Evolutionary conservation across 1,140 invertebrate genomes (phyloP).

Genomic region (Drosophila guanche): DNA sequence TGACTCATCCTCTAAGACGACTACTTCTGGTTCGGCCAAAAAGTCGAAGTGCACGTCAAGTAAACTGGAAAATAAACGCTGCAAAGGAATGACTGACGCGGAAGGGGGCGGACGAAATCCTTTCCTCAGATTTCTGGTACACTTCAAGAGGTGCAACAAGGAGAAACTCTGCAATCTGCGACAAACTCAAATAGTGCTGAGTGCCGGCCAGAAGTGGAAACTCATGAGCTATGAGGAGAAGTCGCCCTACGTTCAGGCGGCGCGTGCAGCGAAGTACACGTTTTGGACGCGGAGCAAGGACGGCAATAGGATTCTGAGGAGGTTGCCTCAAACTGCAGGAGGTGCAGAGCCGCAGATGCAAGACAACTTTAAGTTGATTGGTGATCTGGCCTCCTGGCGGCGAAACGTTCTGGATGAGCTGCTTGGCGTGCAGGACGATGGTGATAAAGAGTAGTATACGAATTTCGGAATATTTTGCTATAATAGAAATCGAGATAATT

Average conservation of each 20-base stretch:
- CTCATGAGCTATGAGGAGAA: conserved; percentile 13
- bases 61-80: not conserved
- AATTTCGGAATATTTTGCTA: too few relatives aligned
- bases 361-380: conserved; percentile 1
- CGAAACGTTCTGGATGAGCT: not conserved
- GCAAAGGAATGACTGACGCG: too few relatives aligned
- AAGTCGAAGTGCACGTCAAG: not conserved
- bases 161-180: not conserved
- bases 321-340: not conserved
- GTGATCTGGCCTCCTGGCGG: conserved; percentile 25
- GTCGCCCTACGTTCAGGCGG: conserved; percentile 13
- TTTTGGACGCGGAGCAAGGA: conserved; percentile 16
- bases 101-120: conserved; percentile 28
- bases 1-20: not conserved
- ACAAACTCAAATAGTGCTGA: not conserved
- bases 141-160: conserved; percentile 21
- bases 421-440: not conserved
- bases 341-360: not conserved
- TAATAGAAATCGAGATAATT: too few relatives aligned
- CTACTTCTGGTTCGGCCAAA: not conserved
- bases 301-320: conserved; percentile 18
- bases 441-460: not conserved
- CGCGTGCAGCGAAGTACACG: conserved; percentile 4
- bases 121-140: conserved; percentile 29
- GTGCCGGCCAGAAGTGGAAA: conserved; percentile 33